phyloP scores from a whole-genome alignment of 92 coral and sea anemone species.

The Chrysogorgia sp. region DNA sequence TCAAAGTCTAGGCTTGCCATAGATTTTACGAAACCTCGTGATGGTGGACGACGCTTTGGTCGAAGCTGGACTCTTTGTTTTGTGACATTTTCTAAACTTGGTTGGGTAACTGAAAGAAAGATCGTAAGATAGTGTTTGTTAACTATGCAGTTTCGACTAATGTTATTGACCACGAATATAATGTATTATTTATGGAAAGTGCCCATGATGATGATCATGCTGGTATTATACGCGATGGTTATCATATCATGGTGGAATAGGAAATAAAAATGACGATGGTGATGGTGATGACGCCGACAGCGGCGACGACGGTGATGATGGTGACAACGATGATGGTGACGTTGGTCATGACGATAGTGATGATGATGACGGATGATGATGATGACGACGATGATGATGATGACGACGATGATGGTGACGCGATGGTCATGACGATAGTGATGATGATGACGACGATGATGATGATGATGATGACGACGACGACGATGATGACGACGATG shows the following conservation, averaged over 20 bases:
- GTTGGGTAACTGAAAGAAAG: constrained; percentile 19
- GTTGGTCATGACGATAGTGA: constrained; percentile 5
- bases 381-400: neutral
- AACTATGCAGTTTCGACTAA: neutral
- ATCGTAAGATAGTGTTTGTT: neutral
- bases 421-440: neutral
- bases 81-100: neutral
- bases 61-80: constrained; percentile 39
- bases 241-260: too few species aligned
- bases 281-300: neutral
- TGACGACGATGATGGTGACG: neutral
- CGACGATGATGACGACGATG: neutral
- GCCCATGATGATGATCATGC: neutral
- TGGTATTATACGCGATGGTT: neutral
- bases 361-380: too few species aligned
- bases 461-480: constrained; percentile 25
- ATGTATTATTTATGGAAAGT: neutral
- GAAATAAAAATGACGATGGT: neutral
- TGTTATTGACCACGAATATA: too few species aligned
- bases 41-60: constrained; percentile 39
- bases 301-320: neutral
- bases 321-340: neutral
- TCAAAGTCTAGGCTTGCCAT: constrained; percentile 34
- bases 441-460: neutral
- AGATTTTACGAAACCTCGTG: constrained; percentile 27